Evolutionary conservation across 2,113 vertebrate genomes (phyloP), one percentile per base, ranked within the genome.

Genomic region (Microtus montanus): DNA sequence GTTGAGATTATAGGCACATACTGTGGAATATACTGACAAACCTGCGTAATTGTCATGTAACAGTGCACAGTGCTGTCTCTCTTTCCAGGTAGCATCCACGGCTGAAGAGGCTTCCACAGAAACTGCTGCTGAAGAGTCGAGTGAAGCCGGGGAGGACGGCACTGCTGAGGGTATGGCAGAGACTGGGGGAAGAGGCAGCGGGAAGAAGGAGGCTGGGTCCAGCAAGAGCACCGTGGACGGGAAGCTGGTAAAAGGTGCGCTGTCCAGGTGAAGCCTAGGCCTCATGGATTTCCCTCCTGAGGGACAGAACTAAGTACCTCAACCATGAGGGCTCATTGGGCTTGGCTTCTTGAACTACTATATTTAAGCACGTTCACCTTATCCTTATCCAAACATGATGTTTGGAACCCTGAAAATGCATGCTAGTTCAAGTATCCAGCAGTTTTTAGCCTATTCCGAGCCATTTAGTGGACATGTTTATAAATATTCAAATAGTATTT

Each of bases 161-260:
- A 41, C 6, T 13, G 78, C 98, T 22, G 98, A 98, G 71, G 98
- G 98, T 22, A 2, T 79, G 0, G 90, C 95, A 7, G 98, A 98
- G 12, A 8, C 24, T 0, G 97, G 70, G 70, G 94, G 93, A n/a
- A 93, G 97, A 79, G 97, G 97, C 47, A 61, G 94, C 17, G 92
- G 74, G 74, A 98, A 96, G 95, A 98, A 98, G 38, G 98, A 99
- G 90, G 26, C 90, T 6, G 22, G 89, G 4, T 92, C 96, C 77
- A 75, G 93, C 87, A 99, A 98, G 95, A 49, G 93, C 7, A 24
- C 96, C n/a, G 96, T 95, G 8, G 98, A 99, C n/a, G 98, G 98
- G 54, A 99, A 99, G 97, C 84, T 99, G 52, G 97, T 99, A 82
- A 99, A 99, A 99, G 98, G 98, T 99, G 97, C 0, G 68, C 5